Conservation (phyloP, 2,113 vertebrate genomes). For the Apistogramma diplotaenia region DNA sequence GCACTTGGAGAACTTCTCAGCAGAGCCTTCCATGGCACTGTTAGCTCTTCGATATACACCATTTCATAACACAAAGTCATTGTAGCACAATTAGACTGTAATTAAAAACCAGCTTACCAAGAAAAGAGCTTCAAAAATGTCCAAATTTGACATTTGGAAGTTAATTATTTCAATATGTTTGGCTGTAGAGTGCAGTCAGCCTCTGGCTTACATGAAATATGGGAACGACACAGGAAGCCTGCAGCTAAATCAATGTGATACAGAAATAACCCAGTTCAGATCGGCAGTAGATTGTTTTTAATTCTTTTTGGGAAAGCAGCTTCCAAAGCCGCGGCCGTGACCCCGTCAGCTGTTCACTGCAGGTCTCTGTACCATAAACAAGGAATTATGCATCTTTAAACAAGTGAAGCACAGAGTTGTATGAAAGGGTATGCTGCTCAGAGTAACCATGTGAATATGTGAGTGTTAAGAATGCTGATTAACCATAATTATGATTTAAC, state of each 20-base stretch:
- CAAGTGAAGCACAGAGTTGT: neutral
- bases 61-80: neutral
- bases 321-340: neutral
- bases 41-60: rapidly evolving
- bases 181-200: neutral
- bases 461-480: neutral
- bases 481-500: neutral
- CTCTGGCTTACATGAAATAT: conserved; percentile 14
- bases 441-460: neutral
- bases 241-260: conserved; percentile 7
- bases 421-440: neutral
- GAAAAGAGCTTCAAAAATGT: neutral
- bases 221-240: conserved; percentile 8
- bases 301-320: neutral
- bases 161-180: conserved; percentile 39
- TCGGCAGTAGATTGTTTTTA: neutral
- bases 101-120: neutral
- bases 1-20: neutral
- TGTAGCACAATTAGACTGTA: neutral
- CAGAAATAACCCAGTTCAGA: conserved; percentile 29
- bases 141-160: neutral
- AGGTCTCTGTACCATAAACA: neutral
- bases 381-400: neutral
- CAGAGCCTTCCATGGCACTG: neutral
- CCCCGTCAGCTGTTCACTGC: neutral